Percentiles rank a stretch among this genome's conserved stretches.
Conservation (phyloP, 2,113 vertebrate species). For the Lepidothrix coronata region DNA sequence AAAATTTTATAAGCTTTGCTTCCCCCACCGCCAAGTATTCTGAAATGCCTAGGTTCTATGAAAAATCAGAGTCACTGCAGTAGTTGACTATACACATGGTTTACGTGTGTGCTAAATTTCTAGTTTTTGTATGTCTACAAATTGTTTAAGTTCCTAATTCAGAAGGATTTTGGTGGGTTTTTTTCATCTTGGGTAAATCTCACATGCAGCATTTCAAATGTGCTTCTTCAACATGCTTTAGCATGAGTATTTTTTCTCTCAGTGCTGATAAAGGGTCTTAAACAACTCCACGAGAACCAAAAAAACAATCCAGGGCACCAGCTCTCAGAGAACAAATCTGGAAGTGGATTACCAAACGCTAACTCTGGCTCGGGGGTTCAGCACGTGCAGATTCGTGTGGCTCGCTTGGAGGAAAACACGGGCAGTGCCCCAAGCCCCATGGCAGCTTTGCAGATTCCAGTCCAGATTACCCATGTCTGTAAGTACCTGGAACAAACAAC, state of each 20-base stretch:
- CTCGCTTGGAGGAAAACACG: constrained; percentile 84
- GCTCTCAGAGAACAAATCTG: constrained; percentile 77
- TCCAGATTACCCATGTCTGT: constrained; percentile 97
- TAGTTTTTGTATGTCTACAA: background rate
- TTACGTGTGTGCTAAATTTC: background rate
- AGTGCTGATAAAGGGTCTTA: constrained; percentile 96
- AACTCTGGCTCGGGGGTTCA: constrained; percentile 78
- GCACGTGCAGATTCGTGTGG: constrained; percentile 88
- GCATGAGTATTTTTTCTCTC: constrained; percentile 62
- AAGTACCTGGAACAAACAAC: constrained; percentile 63
- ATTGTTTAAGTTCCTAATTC: background rate
- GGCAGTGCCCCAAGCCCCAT: constrained; percentile 77
- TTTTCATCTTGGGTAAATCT: background rate
- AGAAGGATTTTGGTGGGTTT: background rate
- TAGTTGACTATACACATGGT: background rate
- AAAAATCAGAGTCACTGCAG: background rate
- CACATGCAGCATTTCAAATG: constrained; percentile 30
- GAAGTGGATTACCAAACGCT: constrained; percentile 72
- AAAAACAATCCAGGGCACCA: constrained; percentile 74
- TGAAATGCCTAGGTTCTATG: background rate
- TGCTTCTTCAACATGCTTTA: constrained; percentile 32
- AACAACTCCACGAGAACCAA: constrained; percentile 89
- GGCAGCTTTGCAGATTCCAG: constrained; percentile 92
- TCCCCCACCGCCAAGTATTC: background rate
- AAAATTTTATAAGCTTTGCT: background rate